Evolutionary conservation across 2,888 invertebrate species (phyloP).

Genomic region (Taenaris catops): DNA sequence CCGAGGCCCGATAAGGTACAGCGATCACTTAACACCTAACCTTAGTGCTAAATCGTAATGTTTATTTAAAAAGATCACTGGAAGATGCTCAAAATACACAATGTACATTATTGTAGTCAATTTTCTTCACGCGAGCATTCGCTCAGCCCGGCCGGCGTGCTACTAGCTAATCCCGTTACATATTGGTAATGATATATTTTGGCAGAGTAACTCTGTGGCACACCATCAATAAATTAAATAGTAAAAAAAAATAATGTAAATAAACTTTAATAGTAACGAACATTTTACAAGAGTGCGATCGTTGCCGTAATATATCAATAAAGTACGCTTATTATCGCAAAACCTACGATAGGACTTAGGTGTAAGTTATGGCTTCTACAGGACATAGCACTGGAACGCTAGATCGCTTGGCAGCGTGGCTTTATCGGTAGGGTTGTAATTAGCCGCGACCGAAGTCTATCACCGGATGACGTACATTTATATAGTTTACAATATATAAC

Average conservation of each 20-base stretch:
- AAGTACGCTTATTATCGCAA: conserved; percentile 68
- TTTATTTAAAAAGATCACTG: conserved; percentile 69
- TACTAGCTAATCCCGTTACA: conserved; percentile 44
- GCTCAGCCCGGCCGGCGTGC: conserved; percentile 24
- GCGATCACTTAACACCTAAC: conserved; percentile 59
- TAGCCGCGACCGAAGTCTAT: too few species aligned
- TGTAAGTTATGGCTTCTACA: too few species aligned
- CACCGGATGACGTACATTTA: too few species aligned
- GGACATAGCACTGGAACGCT: too few species aligned
- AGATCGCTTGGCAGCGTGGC: too few species aligned
- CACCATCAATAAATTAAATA: conserved; percentile 77
- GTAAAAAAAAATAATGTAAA: conserved; percentile 74
- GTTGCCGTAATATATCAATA: conserved; percentile 75
- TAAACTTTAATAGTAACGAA: conserved; percentile 74
- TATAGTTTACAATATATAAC: too few species aligned
- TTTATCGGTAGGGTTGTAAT: too few species aligned
- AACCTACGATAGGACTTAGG: conserved; percentile 65
- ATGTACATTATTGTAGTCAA: conserved; percentile 41
- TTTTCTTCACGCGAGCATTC: conserved; percentile 40
- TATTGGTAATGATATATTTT: conserved; percentile 78
- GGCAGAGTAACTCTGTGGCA: conserved; percentile 80
- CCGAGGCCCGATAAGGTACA: conserved; percentile 61
- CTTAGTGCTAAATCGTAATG: conserved; percentile 64
- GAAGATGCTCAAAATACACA: conserved; percentile 68
- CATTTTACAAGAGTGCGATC: conserved; percentile 72